phyloP scores from a whole-genome alignment of 2,113 vertebrate species.

The Ahaetulla prasina region DNA sequence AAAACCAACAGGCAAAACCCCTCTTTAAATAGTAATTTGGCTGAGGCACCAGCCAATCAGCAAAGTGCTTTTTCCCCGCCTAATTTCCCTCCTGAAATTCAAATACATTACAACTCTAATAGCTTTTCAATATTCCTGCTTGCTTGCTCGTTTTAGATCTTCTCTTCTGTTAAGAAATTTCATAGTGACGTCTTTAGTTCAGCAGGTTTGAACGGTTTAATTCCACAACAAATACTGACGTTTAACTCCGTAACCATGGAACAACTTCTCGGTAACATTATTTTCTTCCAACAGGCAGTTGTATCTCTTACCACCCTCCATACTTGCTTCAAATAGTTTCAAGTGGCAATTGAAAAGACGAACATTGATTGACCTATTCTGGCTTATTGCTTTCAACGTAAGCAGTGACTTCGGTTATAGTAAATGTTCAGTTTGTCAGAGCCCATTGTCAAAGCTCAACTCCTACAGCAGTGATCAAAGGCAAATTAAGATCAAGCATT shows the following conservation, averaged over 20 bases:
- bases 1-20: no score
- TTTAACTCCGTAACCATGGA: background rate
- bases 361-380: slow-evolving; percentile 9
- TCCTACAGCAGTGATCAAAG: background rate
- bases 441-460: background rate
- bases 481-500: accelerated
- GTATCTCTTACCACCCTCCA: background rate
- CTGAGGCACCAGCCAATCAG: no score
- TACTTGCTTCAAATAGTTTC: background rate
- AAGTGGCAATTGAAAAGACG: background rate
- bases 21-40: no score
- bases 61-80: no score
- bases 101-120: no score
- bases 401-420: background rate
- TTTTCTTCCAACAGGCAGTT: background rate
- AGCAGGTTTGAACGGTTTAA: background rate
- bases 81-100: no score
- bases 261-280: background rate
- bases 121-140: background rate
- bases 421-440: background rate
- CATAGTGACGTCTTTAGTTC: background rate
- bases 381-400: background rate
- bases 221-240: background rate
- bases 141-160: accelerated
- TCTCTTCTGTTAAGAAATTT: accelerated